phyloP scores from a whole-genome alignment of 1,140 invertebrate species.

The Anthonomus grandis region DNA sequence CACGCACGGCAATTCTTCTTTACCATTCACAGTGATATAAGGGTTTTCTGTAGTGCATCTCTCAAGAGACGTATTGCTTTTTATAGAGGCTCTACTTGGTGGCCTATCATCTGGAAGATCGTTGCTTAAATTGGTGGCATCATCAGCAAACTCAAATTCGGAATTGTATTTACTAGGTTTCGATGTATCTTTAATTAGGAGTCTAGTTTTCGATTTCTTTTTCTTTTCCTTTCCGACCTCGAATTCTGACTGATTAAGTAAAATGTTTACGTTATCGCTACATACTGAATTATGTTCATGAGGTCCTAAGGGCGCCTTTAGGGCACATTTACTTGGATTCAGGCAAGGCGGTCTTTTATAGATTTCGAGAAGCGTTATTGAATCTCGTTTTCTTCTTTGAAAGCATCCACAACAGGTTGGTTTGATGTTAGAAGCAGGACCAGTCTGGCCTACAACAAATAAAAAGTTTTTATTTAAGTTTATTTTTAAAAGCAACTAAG shows the following conservation, averaged over 20 bases:
- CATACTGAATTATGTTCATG: slow-evolving; percentile 41
- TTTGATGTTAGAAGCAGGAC: slow-evolving; percentile 48
- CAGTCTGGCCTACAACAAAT: slow-evolving; percentile 46
- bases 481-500: not conserved
- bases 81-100: slow-evolving; percentile 19
- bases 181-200: no score
- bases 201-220: slow-evolving; percentile 25
- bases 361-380: slow-evolving; percentile 44
- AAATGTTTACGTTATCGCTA: slow-evolving; percentile 32
- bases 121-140: slow-evolving; percentile 53
- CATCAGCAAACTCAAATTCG: slow-evolving; percentile 59
- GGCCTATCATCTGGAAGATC: slow-evolving; percentile 29
- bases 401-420: slow-evolving; percentile 46
- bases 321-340: slow-evolving; percentile 37
- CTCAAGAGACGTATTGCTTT: slow-evolving; percentile 22
- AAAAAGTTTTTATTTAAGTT: slow-evolving; percentile 16
- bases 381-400: slow-evolving; percentile 42
- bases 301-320: slow-evolving; percentile 43
- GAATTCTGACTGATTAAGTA: slow-evolving; percentile 44
- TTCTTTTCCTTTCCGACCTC: slow-evolving; percentile 38
- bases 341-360: slow-evolving; percentile 35
- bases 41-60: slow-evolving; percentile 42
- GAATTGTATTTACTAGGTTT: slow-evolving; percentile 33
- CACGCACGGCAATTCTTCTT: slow-evolving; percentile 62
- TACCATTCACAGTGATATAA: slow-evolving; percentile 60